phyloP scores from a whole-genome alignment of 1,140 invertebrate species.

The Euura saliciscinereae region DNA sequence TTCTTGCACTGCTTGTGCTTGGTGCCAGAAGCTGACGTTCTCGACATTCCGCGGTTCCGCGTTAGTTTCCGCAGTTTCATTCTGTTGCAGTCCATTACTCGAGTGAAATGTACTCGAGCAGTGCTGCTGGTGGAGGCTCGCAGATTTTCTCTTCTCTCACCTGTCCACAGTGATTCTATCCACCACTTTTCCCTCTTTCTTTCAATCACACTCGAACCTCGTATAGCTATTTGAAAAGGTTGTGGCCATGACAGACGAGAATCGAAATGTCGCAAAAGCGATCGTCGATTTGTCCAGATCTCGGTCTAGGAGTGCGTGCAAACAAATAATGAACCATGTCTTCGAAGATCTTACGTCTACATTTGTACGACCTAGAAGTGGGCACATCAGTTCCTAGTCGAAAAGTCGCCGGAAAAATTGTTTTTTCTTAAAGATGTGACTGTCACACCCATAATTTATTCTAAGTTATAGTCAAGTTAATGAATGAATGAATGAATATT shows the following conservation, averaged over 20 bases:
- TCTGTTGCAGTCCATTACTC: neutral
- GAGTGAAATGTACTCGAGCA: neutral
- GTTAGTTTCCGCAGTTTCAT: conserved; percentile 23
- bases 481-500: neutral
- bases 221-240: conserved; percentile 18
- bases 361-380: no score
- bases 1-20: conserved; percentile 29
- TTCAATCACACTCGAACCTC: neutral
- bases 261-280: neutral
- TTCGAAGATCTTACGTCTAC: no score
- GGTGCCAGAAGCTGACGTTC: conserved; percentile 21
- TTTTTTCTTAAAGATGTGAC: no score
- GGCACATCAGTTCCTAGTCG: no score
- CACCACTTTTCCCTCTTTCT: neutral
- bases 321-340: no score
- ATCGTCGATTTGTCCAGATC: neutral
- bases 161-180: no score
- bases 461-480: neutral
- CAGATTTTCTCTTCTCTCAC: conserved; percentile 10
- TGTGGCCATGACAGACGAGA: conserved; percentile 42
- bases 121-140: neutral
- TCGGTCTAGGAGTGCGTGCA: no score
- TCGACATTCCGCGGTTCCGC: conserved; percentile 30
- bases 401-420: no score
- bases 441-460: no score